Evolutionary conservation across 2,113 vertebrate genomes (phyloP).

Genomic region (Helogale parvula): DNA sequence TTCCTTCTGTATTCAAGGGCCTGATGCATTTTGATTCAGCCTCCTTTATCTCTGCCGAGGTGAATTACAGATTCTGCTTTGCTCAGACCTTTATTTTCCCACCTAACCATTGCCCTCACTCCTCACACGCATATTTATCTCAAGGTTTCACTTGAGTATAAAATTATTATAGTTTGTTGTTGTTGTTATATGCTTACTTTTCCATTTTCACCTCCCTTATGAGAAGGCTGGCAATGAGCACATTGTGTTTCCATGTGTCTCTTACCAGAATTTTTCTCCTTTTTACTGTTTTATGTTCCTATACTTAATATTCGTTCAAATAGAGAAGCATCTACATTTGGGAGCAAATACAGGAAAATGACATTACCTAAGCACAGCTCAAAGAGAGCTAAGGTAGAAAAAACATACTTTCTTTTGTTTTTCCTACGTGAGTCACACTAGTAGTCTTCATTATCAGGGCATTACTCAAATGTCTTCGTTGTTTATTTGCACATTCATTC

Average conservation of each 20-base stretch:
- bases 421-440: background rate
- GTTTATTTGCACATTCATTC: background rate
- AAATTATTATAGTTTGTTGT: background rate
- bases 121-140: background rate
- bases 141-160: background rate
- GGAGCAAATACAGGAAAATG: background rate
- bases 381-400: background rate
- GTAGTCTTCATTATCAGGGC: background rate
- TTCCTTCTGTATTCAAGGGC: background rate
- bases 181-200: background rate
- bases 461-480: background rate
- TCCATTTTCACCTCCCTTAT: background rate
- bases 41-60: background rate
- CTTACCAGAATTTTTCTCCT: background rate
- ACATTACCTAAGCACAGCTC: background rate
- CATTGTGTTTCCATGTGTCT: background rate
- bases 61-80: background rate
- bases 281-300: background rate
- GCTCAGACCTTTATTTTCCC: background rate
- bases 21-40: background rate
- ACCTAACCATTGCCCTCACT: background rate
- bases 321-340: background rate
- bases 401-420: background rate
- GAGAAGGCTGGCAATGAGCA: background rate
- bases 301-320: conserved; percentile 1